phyloP scores from a whole-genome alignment of 1,140 invertebrate species.

The Achroia grisella region DNA sequence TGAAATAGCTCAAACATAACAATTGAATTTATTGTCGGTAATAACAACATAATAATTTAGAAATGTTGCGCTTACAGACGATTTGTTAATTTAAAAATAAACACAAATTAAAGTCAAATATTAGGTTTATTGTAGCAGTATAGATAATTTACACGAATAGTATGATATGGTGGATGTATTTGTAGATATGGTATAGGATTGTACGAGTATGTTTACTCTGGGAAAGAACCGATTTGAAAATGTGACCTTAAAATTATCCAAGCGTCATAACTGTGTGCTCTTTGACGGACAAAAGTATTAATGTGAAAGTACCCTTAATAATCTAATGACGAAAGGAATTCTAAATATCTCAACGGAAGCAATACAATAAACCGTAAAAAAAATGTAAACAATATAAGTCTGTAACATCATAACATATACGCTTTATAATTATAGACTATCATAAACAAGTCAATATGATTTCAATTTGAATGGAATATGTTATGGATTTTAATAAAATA shows the following conservation, averaged over 20 bases:
- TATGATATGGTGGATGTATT: conserved; percentile 1
- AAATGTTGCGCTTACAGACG: conserved; percentile 3
- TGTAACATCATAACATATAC: conserved; percentile 1
- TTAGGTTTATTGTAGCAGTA: not conserved
- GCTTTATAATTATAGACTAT: conserved; percentile 9
- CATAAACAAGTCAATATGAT: conserved; percentile 3
- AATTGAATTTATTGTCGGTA: not conserved
- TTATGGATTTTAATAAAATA: not conserved
- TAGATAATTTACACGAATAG: conserved; percentile 7
- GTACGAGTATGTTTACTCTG: conserved; percentile 6
- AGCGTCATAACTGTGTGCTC: too few relatives aligned
- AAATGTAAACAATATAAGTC: not conserved
- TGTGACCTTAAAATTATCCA: too few relatives aligned
- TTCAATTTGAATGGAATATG: not conserved
- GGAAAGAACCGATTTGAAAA: not conserved
- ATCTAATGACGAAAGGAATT: not conserved
- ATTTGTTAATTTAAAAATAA: conserved; percentile 15
- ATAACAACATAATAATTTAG: not conserved
- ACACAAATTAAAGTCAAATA: conserved; percentile 21
- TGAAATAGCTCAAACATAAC: not conserved
- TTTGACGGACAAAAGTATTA: too few relatives aligned
- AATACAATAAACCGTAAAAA: not conserved
- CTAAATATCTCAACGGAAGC: not conserved
- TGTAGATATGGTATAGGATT: conserved; percentile 10
- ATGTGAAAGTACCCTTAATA: too few relatives aligned